Percentiles rank a stretch among this genome's conserved stretches.
Conservation (phyloP, 2,797 vertebrate genomes). For the Hozukius guyotensis region DNA sequence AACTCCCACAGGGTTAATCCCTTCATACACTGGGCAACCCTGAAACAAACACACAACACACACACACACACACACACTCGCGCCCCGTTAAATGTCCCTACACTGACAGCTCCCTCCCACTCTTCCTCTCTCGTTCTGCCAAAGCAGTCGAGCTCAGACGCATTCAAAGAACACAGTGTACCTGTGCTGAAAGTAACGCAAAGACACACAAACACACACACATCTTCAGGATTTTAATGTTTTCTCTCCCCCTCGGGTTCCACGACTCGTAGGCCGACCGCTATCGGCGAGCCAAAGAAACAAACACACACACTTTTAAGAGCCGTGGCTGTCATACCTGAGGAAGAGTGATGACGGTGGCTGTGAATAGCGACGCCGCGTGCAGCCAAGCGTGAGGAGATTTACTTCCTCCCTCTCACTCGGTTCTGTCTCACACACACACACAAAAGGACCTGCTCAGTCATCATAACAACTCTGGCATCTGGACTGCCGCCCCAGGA, state of each 20-base stretch:
- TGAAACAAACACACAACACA: constrained; percentile 19
- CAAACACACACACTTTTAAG: not conserved
- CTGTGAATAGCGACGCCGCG: not conserved
- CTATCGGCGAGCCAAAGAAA: not conserved
- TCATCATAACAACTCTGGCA: constrained; percentile 50
- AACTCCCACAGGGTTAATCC: constrained; percentile 70
- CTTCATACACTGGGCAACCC: constrained; percentile 53
- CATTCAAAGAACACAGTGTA: constrained; percentile 63
- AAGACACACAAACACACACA: constrained; percentile 29
- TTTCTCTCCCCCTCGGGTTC: not conserved
- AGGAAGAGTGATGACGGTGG: constrained; percentile 35
- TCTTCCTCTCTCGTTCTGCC: constrained; percentile 41
- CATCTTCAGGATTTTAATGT: constrained; percentile 3
- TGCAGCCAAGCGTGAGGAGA: constrained; percentile 28
- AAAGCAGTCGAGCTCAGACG: constrained; percentile 39
- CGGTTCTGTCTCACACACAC: constrained; percentile 3
- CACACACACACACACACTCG: constrained; percentile 3
- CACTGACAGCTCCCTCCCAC: constrained; percentile 66
- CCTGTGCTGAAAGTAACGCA: constrained; percentile 54
- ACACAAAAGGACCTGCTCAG: constrained; percentile 30
- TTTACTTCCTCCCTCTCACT: constrained; percentile 42
- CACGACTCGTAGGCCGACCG: not conserved
- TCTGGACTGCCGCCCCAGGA: constrained; percentile 40
- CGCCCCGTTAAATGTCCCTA: constrained; percentile 48
- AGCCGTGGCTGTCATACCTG: constrained; percentile 27